Percentiles rank a stretch among this genome's conserved stretches.
phyloP scores from a whole-genome alignment of 2,113 vertebrate species.

The Gavialis gangeticus region DNA sequence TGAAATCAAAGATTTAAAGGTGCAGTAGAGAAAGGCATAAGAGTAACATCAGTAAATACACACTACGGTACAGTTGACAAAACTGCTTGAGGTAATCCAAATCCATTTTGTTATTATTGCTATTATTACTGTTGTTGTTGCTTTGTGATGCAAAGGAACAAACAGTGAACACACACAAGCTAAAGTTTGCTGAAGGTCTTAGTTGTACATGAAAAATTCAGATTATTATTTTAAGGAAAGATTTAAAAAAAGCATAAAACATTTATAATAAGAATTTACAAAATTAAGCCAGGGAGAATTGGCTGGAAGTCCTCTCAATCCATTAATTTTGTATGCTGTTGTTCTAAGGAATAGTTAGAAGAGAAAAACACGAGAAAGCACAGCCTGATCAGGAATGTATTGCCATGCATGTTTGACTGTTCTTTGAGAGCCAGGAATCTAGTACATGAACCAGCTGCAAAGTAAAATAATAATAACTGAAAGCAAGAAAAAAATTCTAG shows the following conservation, averaged over 20 bases:
- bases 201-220: slow-evolving; percentile 70
- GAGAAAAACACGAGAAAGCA: slow-evolving; percentile 28
- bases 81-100: slow-evolving; percentile 54
- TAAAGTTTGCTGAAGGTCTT: slow-evolving; percentile 56
- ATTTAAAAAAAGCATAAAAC: slow-evolving; percentile 55
- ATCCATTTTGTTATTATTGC: slow-evolving; percentile 40
- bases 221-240: slow-evolving; percentile 66
- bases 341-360: slow-evolving; percentile 68
- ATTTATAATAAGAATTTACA: slow-evolving; percentile 66
- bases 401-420: slow-evolving; percentile 16
- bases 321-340: slow-evolving; percentile 68
- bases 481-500: slow-evolving; percentile 10
- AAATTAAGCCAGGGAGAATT: slow-evolving; percentile 69
- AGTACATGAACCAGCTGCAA: slow-evolving; percentile 13
- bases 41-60: background rate
- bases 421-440: slow-evolving; percentile 26
- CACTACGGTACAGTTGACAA: slow-evolving; percentile 17
- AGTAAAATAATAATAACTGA: background rate
- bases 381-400: slow-evolving; percentile 6
- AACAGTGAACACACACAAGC: slow-evolving; percentile 64
- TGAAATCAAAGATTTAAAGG: slow-evolving; percentile 23
- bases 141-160: slow-evolving; percentile 65
- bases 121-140: background rate
- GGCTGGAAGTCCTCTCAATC: slow-evolving; percentile 64
- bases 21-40: slow-evolving; percentile 15